phyloP scores from a whole-genome alignment of 2,113 vertebrate genomes.

The Bubalus kerabau region DNA sequence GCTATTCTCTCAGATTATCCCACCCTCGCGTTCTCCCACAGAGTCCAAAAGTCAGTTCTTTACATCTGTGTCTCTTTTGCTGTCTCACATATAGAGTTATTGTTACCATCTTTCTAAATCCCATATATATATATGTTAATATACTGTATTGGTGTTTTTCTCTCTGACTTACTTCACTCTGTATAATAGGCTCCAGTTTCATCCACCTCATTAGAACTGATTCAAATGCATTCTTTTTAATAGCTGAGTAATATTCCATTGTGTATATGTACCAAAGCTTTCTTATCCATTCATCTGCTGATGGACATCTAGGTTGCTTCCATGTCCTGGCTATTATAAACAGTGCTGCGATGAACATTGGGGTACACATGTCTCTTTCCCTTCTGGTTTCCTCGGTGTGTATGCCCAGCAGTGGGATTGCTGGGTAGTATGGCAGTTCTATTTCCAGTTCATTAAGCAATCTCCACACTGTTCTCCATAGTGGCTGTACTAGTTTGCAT shows the following conservation, averaged over 20 bases:
- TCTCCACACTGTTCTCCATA: background rate
- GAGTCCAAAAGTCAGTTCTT: background rate
- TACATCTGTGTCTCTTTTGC: background rate
- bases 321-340: background rate
- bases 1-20: background rate
- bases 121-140: background rate
- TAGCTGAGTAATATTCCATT: background rate
- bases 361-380: background rate
- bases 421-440: accelerated
- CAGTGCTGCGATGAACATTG: accelerated
- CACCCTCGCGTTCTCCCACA: background rate
- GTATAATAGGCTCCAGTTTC: background rate
- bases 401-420: background rate
- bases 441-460: background rate
- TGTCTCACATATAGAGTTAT: background rate
- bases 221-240: background rate
- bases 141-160: background rate
- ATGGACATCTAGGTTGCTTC: background rate
- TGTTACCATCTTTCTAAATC: background rate
- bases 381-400: accelerated
- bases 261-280: background rate
- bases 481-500: background rate
- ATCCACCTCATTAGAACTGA: background rate
- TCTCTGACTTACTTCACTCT: background rate
- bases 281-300: background rate